A percentile compares a stretch with the other conserved stretches of the same genome.
Evolutionary conservation across 2,797 vertebrate species (phyloP).

Genomic region (Mallotus villosus): DNA sequence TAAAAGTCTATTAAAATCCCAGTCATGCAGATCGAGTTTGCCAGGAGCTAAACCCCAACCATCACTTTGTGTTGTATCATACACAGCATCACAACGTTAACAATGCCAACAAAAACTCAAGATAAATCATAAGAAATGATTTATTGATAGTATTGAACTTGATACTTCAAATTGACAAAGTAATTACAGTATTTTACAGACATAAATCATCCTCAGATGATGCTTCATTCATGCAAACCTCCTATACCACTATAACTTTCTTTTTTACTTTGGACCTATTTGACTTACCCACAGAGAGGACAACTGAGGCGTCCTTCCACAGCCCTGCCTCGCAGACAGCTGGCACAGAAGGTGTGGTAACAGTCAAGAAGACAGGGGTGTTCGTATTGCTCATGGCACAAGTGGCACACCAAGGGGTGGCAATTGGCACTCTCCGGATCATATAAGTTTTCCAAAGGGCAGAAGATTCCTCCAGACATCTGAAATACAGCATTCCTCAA

Average conservation of each 20-base stretch:
- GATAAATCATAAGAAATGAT: background rate
- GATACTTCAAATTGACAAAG: too few species aligned
- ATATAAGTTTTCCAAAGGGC: constrained; percentile 70
- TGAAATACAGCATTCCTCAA: constrained; percentile 31
- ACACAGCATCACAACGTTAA: background rate
- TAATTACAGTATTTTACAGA: too few species aligned
- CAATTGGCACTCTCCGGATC: constrained; percentile 74
- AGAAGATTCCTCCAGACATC: constrained; percentile 85
- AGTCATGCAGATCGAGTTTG: background rate
- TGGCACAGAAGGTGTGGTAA: constrained; percentile 83
- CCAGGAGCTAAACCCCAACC: constrained; percentile 38
- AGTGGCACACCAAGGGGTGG: constrained; percentile 81
- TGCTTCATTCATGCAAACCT: too few species aligned
- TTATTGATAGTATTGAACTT: too few species aligned
- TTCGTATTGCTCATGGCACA: constrained; percentile 82
- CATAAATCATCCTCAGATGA: too few species aligned
- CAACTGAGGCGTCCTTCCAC: constrained; percentile 74
- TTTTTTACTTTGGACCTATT: background rate
- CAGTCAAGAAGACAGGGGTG: constrained; percentile 85
- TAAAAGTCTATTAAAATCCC: background rate
- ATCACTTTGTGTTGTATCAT: constrained; percentile 4
- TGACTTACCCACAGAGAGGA: constrained; percentile 80
- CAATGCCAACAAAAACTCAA: background rate
- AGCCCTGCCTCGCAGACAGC: constrained; percentile 78
- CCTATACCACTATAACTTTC: too few species aligned